Conservation (phyloP, 1,140 invertebrate genomes). For the Pteromalus puparum region DNA sequence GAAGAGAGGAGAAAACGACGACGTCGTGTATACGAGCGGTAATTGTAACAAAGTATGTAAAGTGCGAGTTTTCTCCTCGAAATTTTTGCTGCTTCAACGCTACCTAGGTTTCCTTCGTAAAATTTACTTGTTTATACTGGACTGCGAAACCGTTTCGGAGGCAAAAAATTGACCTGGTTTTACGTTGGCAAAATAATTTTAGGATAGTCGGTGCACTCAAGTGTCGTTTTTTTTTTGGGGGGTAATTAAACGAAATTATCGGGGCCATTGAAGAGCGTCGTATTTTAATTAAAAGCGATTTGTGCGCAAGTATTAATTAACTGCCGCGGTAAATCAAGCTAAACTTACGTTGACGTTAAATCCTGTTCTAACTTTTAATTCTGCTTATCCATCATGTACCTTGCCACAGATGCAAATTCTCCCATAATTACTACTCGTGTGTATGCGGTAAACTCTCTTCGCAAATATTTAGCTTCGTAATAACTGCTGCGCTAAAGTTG, state of each 20-base stretch:
- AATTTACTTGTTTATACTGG: not conserved
- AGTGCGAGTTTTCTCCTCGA: slow-evolving; percentile 21
- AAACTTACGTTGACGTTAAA: not conserved
- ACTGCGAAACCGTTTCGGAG: not conserved
- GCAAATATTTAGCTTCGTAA: not conserved
- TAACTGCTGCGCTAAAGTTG: not conserved
- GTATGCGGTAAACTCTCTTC: not conserved
- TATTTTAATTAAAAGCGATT: not conserved
- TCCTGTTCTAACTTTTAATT: not conserved
- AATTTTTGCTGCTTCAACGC: not conserved
- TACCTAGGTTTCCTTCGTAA: not conserved
- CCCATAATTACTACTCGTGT: not conserved
- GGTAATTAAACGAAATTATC: not conserved
- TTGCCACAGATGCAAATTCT: not conserved
- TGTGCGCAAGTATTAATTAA: not conserved
- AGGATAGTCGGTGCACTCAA: not conserved
- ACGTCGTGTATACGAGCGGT: not conserved
- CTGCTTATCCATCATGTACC: not conserved
- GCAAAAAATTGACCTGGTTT: not conserved
- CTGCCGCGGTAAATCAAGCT: not conserved
- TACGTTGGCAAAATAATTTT: not conserved
- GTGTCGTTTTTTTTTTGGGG: not conserved
- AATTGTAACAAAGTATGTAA: slow-evolving; percentile 18
- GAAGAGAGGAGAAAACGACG: not conserved
- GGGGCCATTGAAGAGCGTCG: not conserved